A percentile compares a stretch with the other conserved stretches of the same genome.
These are phyloP conservation scores for Momotus momota DNA, from an alignment of 2,797 vertebrate genomes.

Conservation along the genomic window DNA sequence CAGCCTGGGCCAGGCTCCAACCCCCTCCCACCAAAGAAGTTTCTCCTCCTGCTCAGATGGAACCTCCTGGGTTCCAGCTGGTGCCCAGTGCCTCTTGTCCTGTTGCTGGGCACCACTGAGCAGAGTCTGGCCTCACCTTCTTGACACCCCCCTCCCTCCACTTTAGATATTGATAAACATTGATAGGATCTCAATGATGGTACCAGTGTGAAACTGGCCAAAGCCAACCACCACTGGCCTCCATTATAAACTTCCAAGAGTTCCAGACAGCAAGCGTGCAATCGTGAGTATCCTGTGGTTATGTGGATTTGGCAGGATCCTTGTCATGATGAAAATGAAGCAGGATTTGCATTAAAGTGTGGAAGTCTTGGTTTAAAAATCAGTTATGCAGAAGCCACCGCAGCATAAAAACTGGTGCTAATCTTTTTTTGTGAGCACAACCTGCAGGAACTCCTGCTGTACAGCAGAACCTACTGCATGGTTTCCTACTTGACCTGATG, in stretches of 20 bases:
- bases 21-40: not conserved
- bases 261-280: accelerated
- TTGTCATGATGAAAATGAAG: not conserved
- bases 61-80: no score
- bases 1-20: not conserved
- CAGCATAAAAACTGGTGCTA: not conserved
- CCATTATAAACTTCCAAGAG: not conserved
- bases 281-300: not conserved
- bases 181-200: not conserved
- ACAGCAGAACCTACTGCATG: not conserved
- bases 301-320: not conserved
- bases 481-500: not conserved
- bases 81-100: no score
- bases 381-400: not conserved
- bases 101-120: no score
- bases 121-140: no score
- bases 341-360: not conserved
- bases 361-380: not conserved
- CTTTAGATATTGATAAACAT: no score
- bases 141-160: no score
- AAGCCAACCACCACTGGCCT: not conserved
- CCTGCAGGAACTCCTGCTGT: not conserved
- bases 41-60: no score
- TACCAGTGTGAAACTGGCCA: not conserved
- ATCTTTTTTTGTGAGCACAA: not conserved